Evolutionary conservation across 2,888 invertebrate species (phyloP).

Genomic region (Cheiracanthium punctorium): DNA sequence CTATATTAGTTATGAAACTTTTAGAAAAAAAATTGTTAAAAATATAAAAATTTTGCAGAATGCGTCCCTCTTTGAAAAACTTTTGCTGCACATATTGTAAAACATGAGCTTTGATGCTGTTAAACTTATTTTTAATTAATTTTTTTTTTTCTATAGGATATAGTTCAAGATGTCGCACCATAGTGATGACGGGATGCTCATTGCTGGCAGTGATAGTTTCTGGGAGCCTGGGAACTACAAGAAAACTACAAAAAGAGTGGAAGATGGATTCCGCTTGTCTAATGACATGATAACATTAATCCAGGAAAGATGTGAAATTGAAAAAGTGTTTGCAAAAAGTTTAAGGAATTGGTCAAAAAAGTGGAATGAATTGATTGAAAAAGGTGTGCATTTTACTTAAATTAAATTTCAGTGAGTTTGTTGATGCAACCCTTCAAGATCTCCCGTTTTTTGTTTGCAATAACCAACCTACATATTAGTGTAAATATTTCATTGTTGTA

Average conservation of each 20-base stretch:
- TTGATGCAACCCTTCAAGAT: too few species aligned
- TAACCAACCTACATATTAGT: too few species aligned
- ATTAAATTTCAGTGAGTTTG: too few species aligned
- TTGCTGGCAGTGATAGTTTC: slow-evolving; percentile 95
- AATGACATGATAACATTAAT: slow-evolving; percentile 92
- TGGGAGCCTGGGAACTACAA: slow-evolving; percentile 99
- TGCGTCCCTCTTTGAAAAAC: too few species aligned
- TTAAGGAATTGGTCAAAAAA: slow-evolving; percentile 96
- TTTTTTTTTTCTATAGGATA: not conserved
- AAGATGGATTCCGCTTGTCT: slow-evolving; percentile 96
- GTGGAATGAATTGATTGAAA: slow-evolving; percentile 98
- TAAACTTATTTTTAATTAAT: not conserved
- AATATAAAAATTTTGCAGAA: too few species aligned
- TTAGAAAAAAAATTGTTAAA: too few species aligned
- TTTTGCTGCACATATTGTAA: too few species aligned
- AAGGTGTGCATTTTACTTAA: slow-evolving; percentile 86
- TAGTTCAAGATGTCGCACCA: slow-evolving; percentile 88
- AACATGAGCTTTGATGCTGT: too few species aligned
- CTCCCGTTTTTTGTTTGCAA: too few species aligned
- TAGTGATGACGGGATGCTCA: slow-evolving; percentile 96
- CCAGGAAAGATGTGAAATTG: slow-evolving; percentile 95
- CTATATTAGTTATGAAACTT: too few species aligned
- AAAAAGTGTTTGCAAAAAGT: slow-evolving; percentile 96
- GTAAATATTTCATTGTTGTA: too few species aligned
- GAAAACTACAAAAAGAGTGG: slow-evolving; percentile 93